phyloP scores from a whole-genome alignment of 1,140 invertebrate species.

The Rhagoletis zephyria region DNA sequence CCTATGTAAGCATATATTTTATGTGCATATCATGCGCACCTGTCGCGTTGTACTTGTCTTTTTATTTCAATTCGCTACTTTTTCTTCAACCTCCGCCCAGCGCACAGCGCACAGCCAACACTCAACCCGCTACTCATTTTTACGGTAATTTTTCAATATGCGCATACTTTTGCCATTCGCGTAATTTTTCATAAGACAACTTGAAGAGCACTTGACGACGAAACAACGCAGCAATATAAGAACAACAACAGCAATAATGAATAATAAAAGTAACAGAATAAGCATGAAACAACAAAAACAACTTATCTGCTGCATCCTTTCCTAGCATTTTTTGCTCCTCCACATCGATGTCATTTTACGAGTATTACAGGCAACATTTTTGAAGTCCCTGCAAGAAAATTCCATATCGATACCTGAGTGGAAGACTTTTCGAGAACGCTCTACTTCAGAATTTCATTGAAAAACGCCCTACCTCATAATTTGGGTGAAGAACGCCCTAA shows the following conservation, averaged over 20 bases:
- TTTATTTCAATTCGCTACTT: not conserved
- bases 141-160: constrained; percentile 41
- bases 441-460: too few species aligned
- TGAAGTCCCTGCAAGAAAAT: not conserved
- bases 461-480: too few species aligned
- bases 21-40: constrained; percentile 10
- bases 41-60: not conserved
- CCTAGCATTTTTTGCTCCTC: not conserved
- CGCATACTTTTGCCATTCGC: constrained; percentile 40
- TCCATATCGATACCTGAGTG: too few species aligned
- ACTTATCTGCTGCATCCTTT: not conserved
- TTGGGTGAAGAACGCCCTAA: too few species aligned
- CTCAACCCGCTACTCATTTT: constrained; percentile 4
- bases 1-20: not conserved
- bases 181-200: constrained; percentile 44
- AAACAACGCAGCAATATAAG: not conserved
- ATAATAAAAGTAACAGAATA: not conserved
- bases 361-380: not conserved
- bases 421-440: too few species aligned
- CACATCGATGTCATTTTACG: not conserved
- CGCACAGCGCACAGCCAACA: not conserved
- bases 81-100: constrained; percentile 3
- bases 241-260: constrained; percentile 35
- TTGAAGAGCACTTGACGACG: constrained; percentile 5
- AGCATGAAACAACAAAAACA: not conserved